Evolutionary conservation across 2,888 invertebrate species (phyloP).

Genomic region (Lapara coniferarum): DNA sequence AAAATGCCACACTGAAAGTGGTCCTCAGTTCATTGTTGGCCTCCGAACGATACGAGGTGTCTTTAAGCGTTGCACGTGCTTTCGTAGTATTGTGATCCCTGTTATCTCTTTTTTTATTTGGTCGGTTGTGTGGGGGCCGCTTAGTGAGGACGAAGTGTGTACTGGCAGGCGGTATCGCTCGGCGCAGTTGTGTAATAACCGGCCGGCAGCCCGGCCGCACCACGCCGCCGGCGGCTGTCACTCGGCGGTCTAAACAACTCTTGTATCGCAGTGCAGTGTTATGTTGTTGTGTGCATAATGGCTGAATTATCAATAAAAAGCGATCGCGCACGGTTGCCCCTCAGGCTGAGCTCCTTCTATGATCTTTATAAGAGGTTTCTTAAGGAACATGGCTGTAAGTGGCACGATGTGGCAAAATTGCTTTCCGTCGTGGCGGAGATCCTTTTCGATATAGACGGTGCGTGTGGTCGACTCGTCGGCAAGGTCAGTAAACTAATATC

Average conservation of each 20-base stretch:
- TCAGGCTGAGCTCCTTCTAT: conserved; percentile 70
- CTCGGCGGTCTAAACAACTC: conserved; percentile 36
- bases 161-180: conserved; percentile 49
- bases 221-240: conserved; percentile 40
- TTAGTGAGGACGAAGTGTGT: conserved; percentile 38
- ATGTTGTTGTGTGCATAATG: conserved; percentile 61
- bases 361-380: conserved; percentile 77
- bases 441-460: conserved; percentile 76
- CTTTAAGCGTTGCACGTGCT: background rate
- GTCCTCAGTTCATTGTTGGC: conserved; percentile 58
- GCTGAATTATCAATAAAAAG: conserved; percentile 66
- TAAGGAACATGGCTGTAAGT: conserved; percentile 78
- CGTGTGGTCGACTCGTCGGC: conserved; percentile 68
- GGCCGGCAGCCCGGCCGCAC: conserved; percentile 70
- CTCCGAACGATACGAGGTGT: conserved; percentile 1
- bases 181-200: conserved; percentile 69
- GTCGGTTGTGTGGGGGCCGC: conserved; percentile 26
- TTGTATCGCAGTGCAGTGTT: conserved; percentile 39
- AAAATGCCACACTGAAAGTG: conserved; percentile 52
- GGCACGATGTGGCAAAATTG: conserved; percentile 78
- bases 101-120: conserved; percentile 40
- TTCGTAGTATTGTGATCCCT: conserved; percentile 17
- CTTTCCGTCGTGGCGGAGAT: conserved; percentile 73
- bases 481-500: conserved; percentile 66
- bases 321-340: conserved; percentile 59